Evolutionary conservation across 2,888 invertebrate species (phyloP).

Genomic region (Coecobrya sp.): DNA sequence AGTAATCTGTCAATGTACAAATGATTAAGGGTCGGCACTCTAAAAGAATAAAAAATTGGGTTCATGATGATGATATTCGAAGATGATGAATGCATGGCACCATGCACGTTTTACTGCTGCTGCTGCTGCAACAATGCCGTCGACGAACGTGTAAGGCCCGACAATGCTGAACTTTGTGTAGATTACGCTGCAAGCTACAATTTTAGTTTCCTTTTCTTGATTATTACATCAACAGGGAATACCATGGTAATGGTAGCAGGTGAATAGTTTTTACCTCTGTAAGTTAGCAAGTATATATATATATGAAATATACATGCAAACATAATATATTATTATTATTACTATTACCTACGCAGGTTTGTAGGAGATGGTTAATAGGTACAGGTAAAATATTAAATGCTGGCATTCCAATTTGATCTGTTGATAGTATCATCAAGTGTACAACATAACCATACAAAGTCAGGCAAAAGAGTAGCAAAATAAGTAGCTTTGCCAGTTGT

Average conservation of each 20-base stretch:
- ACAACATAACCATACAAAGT: background rate
- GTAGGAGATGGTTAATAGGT: constrained; percentile 12
- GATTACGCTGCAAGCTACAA: constrained; percentile 50
- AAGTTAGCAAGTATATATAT: background rate
- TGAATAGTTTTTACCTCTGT: constrained; percentile 28
- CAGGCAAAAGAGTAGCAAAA: background rate
- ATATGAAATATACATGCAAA: background rate
- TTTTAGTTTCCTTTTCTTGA: constrained; percentile 34
- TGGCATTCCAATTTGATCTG: constrained; percentile 45
- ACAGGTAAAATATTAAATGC: constrained; percentile 45
- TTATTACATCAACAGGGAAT: constrained; percentile 32
- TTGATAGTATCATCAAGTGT: background rate
- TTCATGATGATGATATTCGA: constrained; percentile 53
- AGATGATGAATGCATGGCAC: constrained; percentile 51
- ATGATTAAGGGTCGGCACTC: constrained; percentile 80
- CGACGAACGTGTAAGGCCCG: constrained; percentile 4
- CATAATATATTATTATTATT: background rate
- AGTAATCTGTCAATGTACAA: constrained; percentile 76
- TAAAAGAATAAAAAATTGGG: constrained; percentile 67
- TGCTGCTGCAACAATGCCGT: constrained; percentile 10
- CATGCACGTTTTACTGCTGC: constrained; percentile 13
- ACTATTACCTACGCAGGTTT: constrained; percentile 17
- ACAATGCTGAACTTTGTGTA: background rate
- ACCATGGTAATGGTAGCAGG: background rate
- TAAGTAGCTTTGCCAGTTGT: background rate